Conservation (phyloP, 2,797 vertebrate genomes). For the Cetoscarus ocellatus region DNA sequence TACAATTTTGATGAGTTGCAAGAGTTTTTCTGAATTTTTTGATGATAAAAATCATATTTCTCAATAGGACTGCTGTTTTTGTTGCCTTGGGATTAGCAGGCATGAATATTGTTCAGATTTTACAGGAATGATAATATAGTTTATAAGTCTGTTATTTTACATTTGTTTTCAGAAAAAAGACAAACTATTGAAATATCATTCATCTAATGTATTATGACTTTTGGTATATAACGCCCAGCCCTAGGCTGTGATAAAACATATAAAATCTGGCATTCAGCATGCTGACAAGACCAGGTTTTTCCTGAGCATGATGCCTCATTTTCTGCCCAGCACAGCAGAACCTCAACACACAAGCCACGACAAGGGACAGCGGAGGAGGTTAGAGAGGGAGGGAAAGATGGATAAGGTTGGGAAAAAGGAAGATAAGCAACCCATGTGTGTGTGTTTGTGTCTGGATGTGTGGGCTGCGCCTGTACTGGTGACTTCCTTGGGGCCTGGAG, state of each 20-base stretch:
- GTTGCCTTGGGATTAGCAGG: too few species aligned
- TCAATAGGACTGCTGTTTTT: too few species aligned
- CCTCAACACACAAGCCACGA: constrained; percentile 60
- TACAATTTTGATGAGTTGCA: too few species aligned
- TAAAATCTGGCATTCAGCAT: constrained; percentile 57
- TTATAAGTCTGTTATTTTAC: too few species aligned
- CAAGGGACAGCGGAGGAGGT: constrained; percentile 51
- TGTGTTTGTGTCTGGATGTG: constrained; percentile 59
- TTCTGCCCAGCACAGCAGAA: constrained; percentile 57
- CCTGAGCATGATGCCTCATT: constrained; percentile 52
- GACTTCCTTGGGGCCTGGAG: constrained; percentile 67
- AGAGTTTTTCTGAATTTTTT: too few species aligned
- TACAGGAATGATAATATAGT: too few species aligned
- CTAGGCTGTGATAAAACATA: constrained; percentile 59
- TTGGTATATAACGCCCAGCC: too few species aligned
- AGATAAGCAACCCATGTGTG: constrained; percentile 65
- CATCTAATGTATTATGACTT: too few species aligned
- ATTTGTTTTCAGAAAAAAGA: too few species aligned
- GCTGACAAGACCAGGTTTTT: constrained; percentile 56
- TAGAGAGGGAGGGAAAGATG: constrained; percentile 63
- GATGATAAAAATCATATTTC: too few species aligned
- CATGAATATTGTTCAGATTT: too few species aligned
- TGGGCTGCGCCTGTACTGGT: constrained; percentile 54
- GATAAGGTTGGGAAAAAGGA: constrained; percentile 64
- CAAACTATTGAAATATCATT: too few species aligned